Percentiles rank a stretch among this genome's conserved stretches.
phyloP scores from a whole-genome alignment of 2,113 vertebrate genomes.

The Scatophagus argus region DNA sequence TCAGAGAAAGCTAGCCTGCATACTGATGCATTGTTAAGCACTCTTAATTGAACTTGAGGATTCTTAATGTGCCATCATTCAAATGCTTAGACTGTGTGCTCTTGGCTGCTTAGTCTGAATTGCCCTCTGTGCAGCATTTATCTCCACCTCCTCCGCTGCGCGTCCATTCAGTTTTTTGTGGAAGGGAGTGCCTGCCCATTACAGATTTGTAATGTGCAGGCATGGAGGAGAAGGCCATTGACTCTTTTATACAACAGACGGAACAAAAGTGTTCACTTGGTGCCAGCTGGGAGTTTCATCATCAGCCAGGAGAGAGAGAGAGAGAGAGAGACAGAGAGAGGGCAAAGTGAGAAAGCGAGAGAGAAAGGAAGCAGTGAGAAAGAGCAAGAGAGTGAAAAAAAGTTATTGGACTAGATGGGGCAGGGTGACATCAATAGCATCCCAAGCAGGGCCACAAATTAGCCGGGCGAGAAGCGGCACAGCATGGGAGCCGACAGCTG shows the following conservation, averaged over 20 bases:
- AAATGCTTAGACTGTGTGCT: conserved; percentile 64
- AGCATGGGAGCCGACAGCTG: conserved; percentile 76
- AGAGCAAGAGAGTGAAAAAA: conserved; percentile 41
- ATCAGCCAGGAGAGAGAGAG: conserved; percentile 38
- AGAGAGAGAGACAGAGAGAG: conserved; percentile 11
- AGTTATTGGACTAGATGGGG: conserved; percentile 64
- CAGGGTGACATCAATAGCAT: conserved; percentile 74
- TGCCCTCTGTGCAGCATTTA: conserved; percentile 62
- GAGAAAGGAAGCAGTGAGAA: conserved; percentile 45
- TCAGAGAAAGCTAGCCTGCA: conserved; percentile 51
- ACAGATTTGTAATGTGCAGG: conserved; percentile 55
- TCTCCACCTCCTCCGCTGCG: conserved; percentile 59
- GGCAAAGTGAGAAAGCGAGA: conserved; percentile 30
- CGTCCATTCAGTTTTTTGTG: conserved; percentile 54
- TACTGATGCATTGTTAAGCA: conserved; percentile 73
- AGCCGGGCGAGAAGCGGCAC: conserved; percentile 62
- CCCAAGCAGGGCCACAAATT: conserved; percentile 78
- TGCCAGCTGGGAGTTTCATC: conserved; percentile 69
- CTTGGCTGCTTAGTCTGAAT: conserved; percentile 60
- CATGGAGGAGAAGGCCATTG: conserved; percentile 47
- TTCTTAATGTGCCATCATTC: conserved; percentile 75
- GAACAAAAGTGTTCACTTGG: conserved; percentile 65
- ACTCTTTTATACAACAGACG: conserved; percentile 60
- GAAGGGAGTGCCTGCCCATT: conserved; percentile 50
- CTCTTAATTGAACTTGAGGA: conserved; percentile 76